Evolutionary conservation across 2,797 vertebrate genomes (phyloP).

Genomic region (Sitta carolinensis): DNA sequence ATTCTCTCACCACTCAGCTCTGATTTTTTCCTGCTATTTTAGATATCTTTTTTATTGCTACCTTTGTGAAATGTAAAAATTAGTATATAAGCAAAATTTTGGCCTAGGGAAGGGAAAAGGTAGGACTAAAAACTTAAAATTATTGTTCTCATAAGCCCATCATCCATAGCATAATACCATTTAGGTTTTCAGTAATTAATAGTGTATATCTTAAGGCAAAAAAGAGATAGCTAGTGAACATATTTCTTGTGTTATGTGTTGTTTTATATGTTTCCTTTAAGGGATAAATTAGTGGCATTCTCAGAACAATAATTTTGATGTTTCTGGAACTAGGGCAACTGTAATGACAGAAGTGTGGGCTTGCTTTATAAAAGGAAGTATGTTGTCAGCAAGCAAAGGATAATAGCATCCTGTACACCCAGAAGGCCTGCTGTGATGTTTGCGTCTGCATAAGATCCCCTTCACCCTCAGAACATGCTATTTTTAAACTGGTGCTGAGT

Average conservation of each 20-base stretch:
- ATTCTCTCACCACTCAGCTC: background rate
- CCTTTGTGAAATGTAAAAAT: background rate
- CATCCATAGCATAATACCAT: background rate
- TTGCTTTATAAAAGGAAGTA: constrained; percentile 8
- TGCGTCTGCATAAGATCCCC: constrained; percentile 7
- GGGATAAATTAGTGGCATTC: constrained; percentile 53
- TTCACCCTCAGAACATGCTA: background rate
- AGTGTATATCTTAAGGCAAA: constrained; percentile 17
- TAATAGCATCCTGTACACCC: constrained; percentile 35
- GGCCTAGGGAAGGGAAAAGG: background rate
- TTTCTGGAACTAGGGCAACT: constrained; percentile 48
- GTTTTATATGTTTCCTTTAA: constrained; percentile 63
- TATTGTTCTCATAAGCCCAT: constrained; percentile 1
- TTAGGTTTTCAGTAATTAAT: constrained; percentile 22
- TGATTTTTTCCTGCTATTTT: background rate
- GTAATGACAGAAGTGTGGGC: constrained; percentile 45
- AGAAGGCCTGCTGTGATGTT: constrained; percentile 32
- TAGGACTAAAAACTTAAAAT: background rate
- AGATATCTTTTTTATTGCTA: background rate
- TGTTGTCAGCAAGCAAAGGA: constrained; percentile 39
- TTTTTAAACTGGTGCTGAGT: constrained; percentile 34
- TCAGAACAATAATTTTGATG: constrained; percentile 54
- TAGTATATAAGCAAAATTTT: background rate
- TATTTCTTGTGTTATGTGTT: constrained; percentile 21
- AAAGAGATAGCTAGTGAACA: background rate